Evolutionary conservation across 2,888 invertebrate species (phyloP), one percentile per base, ranked within the genome.

Genomic region (Dascillus cervinus): DNA sequence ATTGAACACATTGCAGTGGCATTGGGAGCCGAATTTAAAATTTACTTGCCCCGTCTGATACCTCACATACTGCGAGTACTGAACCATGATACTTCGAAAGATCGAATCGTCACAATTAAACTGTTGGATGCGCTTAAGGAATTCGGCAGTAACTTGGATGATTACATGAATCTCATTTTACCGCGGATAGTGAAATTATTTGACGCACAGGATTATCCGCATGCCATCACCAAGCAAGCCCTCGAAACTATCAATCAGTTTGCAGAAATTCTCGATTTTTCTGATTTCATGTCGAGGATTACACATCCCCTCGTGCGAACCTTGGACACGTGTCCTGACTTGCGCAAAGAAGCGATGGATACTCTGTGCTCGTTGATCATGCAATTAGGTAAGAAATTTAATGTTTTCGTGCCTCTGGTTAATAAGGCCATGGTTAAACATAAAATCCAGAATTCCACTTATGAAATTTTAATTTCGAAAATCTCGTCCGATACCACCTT

Each of bases 1-100:
- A 82, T 96, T 2, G 95, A 96, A 60, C 86, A 92, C 53, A 90
- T 96, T 31, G 95, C 95, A 0, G 75, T 89, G 1, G 96, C 96
- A 0, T 69, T 97, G 12, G 96, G 96, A 1, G 87, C 94, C 0
- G 96, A 97, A 60, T 98, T 98, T 57, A 90, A 92, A 62, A 82
- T 92, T 8, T 96, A 95, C 60, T 66, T 98, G 26, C 92, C 96
- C 0, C 87, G 92, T 28, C 42, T 65, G 28, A 86, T 98, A 68
- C 97, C 98, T 0, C 89, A 95, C 61, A 88, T 97, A 43, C 65
- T 98, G 12, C 73, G 89, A 22, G 94, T 96, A 1, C 70, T 98
- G 11, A 87, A 87, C 44, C 89, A 94, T 53, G 97, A 97, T 55
- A 79, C 79, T 1, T 90, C 88, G 41, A 85, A 85, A 57, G 88